Conservation (phyloP, 2,888 invertebrate genomes). For the Ypsolopha sequella region DNA sequence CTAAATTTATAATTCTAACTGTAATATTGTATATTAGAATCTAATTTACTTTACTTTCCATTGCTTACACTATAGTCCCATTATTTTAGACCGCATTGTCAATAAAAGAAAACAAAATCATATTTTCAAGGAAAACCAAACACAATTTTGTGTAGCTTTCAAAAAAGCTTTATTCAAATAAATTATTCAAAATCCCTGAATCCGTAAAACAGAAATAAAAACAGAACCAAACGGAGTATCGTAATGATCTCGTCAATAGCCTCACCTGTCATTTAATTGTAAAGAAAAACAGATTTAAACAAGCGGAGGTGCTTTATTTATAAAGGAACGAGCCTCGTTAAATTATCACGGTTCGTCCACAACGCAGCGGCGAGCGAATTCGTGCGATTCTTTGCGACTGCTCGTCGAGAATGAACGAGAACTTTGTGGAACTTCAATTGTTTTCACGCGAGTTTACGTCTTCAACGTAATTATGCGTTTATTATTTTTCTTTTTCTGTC, state of each 20-base stretch:
- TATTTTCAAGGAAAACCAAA: too few species aligned
- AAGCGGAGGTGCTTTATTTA: background rate
- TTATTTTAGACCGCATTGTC: too few species aligned
- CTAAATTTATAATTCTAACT: too few species aligned
- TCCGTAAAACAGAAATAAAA: background rate
- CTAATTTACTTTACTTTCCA: too few species aligned
- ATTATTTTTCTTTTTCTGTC: background rate
- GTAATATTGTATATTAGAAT: too few species aligned
- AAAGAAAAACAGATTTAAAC: constrained; percentile 1
- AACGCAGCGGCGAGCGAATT: background rate
- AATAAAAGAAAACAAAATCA: too few species aligned
- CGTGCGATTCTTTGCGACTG: background rate
- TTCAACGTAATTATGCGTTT: background rate
- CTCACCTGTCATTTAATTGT: background rate
- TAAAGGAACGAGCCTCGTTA: constrained; percentile 23
- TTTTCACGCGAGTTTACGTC: background rate
- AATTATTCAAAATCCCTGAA: background rate
- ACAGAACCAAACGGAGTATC: background rate
- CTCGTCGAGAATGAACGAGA: background rate
- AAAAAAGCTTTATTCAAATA: too few species aligned
- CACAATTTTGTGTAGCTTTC: too few species aligned
- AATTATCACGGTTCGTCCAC: constrained; percentile 29
- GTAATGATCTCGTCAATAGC: constrained; percentile 1
- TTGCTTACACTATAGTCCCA: too few species aligned
- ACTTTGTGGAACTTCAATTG: background rate